A percentile compares a stretch with the other conserved stretches of the same genome.
Evolutionary conservation across 2,797 vertebrate species (phyloP).

Genomic region (Chloroceryle inda): DNA sequence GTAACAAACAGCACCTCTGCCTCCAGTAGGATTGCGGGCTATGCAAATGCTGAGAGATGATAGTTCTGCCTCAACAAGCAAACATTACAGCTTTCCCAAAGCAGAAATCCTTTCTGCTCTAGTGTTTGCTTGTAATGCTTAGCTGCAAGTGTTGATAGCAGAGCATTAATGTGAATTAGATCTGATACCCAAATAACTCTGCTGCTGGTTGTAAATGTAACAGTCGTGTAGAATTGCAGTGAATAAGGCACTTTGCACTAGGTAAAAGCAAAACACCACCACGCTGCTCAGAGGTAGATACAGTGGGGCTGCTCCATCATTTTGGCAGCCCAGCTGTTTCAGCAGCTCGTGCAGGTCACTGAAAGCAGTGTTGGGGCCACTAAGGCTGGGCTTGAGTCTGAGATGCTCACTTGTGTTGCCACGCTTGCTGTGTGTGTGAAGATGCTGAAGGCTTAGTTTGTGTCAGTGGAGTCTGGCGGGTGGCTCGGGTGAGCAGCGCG

Average conservation of each 20-base stretch:
- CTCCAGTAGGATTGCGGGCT: neutral
- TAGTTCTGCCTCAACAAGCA: neutral
- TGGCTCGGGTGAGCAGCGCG: neutral
- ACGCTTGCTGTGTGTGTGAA: fast-evolving
- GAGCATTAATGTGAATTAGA: neutral
- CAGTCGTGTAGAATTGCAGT: neutral
- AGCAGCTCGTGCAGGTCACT: neutral
- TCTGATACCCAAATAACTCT: neutral
- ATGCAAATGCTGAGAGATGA: neutral
- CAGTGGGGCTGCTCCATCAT: too few relatives aligned
- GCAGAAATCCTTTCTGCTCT: neutral
- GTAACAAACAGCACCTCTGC: neutral
- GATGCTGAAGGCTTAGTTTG: neutral
- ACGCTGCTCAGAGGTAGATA: fast-evolving
- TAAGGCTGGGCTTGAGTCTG: neutral
- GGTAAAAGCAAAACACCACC: neutral
- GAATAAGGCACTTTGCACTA: neutral
- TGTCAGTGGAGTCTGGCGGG: neutral
- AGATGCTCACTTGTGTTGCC: neutral
- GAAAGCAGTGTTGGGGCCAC: fast-evolving
- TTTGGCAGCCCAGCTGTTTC: neutral
- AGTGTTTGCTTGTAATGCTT: neutral
- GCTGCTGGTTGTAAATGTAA: neutral
- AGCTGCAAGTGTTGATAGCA: neutral
- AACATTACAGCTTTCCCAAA: neutral